Base-by-base conservation (phyloP, 2,797 vertebrate genomes). In the Acestrorhynchus altus region DNA sequence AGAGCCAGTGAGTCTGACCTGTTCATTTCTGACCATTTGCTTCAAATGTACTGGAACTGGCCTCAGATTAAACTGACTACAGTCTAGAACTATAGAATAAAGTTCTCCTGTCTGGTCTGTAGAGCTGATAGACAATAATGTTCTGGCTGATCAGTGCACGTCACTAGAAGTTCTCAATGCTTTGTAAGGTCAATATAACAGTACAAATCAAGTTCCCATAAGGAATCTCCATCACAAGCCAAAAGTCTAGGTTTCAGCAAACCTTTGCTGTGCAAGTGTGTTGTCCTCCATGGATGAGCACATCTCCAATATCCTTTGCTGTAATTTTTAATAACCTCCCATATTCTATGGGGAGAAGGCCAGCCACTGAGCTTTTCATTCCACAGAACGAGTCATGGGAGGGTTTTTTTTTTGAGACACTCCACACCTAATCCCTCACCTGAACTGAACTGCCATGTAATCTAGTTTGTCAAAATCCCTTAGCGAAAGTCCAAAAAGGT, bases 391-490 rank as follows among this genome's bases (percentile, higher is more conserved):
- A 40, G 74, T 40, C 28, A 54, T 24, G 26, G 54, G 70, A 70
- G 54, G 73, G 31, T 35, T 61, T 81, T 35, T 61, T 81, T 67
- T 40, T 11, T 39, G 70, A 81, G 70, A 83, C 64, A 70, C 13
- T 18, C 1, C n/a, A 7, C 51, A 12, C 0, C 76, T 69, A 69
- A 77, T 78, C 81, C 68, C 31, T 61, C 66, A 74, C 74, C 81
- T 85, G 69, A 69, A 20, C 69, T 85, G 75, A 83, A 77, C 78
- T 18, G 51, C 22, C 39, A 57, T 16, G 73, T 87, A 84, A 88
- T 85, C 87, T 81, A 64, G 65, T 72, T 77, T 74, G 47, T 76
- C 59, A 64, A 72, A 83, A 85, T 88, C 83, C 87, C 84, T 78
- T 83, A 47, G 44, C 4, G 6, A 66, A 65, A 54, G 57, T 61